Base-by-base conservation (phyloP, 2,888 invertebrate species). In the Helicoverpa assulta region DNA sequence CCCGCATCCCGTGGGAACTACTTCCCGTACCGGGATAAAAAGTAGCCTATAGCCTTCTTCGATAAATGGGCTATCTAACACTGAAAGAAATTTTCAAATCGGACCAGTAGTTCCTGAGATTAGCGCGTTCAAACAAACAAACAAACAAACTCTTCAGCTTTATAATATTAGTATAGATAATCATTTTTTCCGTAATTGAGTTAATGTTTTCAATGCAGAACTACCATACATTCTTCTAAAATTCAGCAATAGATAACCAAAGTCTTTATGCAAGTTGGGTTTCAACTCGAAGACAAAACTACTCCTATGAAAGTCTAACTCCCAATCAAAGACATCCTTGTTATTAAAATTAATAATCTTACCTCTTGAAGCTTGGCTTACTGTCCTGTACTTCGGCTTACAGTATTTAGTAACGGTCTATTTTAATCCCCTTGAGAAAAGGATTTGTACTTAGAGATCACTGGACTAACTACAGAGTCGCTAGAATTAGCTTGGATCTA, bases 301-400 rank as follows among this genome's bases (percentile, higher is more conserved):
- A 40, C 4, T 10, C 21, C 29, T 62, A 63, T 60, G 62, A 70
- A 79, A 82, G 19, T 76, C 58, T 56, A 54, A 66, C n/a, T 29
- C 61, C 66, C 61, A 62, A 73, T 67, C 80, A 55, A 14, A 51
- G 57, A 0, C 53, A 59, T 50, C 51, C 26, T 57, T 67, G 53
- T 70, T 76, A 73, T 76, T 68, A 82, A 73, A 82, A 80, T 70
- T 76, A 80, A 80, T 79, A 67, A 56, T 67, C 66, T 80, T 82
- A 76, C 51, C 65, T 63, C 47, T 50, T 21, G 43, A 51, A 70
- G 65, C 69, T 76, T 61, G 64, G 53, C 54, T 54, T 52, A 58
- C 67, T 29, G n/a, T 52, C 66, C 67, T 70, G 65, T 80, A 79
- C 60, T 60, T 51, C 56, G 63, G 58, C 63, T 82, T 80, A 72